Base-by-base conservation (phyloP, 2,888 invertebrate genomes). In the Acleris cristana region DNA sequence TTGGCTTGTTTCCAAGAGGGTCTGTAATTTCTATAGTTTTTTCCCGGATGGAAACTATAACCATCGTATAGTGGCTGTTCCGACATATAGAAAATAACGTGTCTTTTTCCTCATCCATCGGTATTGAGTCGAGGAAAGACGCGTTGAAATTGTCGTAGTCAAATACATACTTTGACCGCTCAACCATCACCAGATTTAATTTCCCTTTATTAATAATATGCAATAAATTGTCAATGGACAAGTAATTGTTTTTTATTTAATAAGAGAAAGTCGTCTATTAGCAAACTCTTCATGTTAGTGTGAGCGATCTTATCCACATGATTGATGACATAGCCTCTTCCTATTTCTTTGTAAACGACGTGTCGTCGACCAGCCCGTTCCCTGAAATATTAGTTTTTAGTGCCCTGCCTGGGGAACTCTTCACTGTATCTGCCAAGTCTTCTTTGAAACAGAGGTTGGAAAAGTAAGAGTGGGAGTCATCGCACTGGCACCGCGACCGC, bases 31-130 rank as follows among this genome's bases (percentile, higher is more conserved):
- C 23, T 3, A 23, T 23, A 23, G 23, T 23, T 23, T 23, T 23
- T 23, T 23, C 23, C 23, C 23, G 23, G 23, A 23, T 23, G 23
- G 23, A 23, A 3, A 23, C 23, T 44, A 57, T 26, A 57, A 23
- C 23, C 23, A 23, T 23, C 23, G 23, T 23, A 23, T 23, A 26
- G 16, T 57, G 57, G 3, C 26, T n/a, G 8, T 26, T 19, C n/a
- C 19, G 45, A 45, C 57, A 57, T 26, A 57, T 48, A 10, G 57
- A 18, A 45, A 45, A 57, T 16, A 57, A n/a, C 3, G 48, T 57
- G n/a, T 57, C 45, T 8, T 18, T 57, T 18, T 57, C 16, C 3
- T 57, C 18, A 10, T 44, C 56, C 8, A 56, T 1, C 14, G 19
- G 16, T 44, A 44, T 44, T 5, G 21, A 5, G 1, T 56, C 16